These are phyloP conservation scores for Channa striata DNA, from an alignment of 2,797 vertebrate species.

Conservation along the genomic window DNA sequence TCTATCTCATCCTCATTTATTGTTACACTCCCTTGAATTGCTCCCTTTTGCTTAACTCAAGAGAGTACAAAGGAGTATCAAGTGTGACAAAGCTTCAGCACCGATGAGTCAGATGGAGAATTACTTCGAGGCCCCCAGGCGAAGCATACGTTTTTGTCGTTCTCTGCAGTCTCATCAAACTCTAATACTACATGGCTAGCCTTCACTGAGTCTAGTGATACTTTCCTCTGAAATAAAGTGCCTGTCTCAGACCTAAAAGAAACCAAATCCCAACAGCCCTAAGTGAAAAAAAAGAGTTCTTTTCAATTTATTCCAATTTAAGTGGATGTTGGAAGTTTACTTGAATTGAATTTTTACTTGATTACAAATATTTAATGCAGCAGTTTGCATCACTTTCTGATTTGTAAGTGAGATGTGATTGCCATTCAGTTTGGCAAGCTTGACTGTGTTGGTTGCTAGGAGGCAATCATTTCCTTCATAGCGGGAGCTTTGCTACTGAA, in stretches of 20 bases:
- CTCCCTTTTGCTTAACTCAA: slow-evolving; percentile 67
- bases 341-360: slow-evolving; percentile 62
- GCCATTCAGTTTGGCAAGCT: slow-evolving; percentile 65
- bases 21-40: slow-evolving; percentile 68
- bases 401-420: slow-evolving; percentile 77
- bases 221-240: slow-evolving; percentile 55
- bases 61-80: slow-evolving; percentile 66
- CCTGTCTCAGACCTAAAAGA: slow-evolving; percentile 33
- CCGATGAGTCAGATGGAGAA: slow-evolving; percentile 71
- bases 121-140: slow-evolving; percentile 65
- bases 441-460: slow-evolving; percentile 64
- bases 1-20: slow-evolving; percentile 74
- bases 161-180: slow-evolving; percentile 73
- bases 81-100: slow-evolving; percentile 74
- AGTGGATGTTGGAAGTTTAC: slow-evolving; percentile 51
- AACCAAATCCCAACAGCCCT: slow-evolving; percentile 26
- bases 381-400: slow-evolving; percentile 67
- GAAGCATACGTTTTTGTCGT: slow-evolving; percentile 68
- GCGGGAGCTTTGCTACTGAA: slow-evolving; percentile 69
- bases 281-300: slow-evolving; percentile 30
- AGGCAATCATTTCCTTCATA: slow-evolving; percentile 74
- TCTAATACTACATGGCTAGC: slow-evolving; percentile 55
- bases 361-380: slow-evolving; percentile 74
- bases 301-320: slow-evolving; percentile 51
- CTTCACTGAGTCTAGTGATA: slow-evolving; percentile 49